These are phyloP conservation scores for Sceloporus undulatus DNA, from an alignment of 2,113 vertebrate species.

Conservation along the genomic window DNA sequence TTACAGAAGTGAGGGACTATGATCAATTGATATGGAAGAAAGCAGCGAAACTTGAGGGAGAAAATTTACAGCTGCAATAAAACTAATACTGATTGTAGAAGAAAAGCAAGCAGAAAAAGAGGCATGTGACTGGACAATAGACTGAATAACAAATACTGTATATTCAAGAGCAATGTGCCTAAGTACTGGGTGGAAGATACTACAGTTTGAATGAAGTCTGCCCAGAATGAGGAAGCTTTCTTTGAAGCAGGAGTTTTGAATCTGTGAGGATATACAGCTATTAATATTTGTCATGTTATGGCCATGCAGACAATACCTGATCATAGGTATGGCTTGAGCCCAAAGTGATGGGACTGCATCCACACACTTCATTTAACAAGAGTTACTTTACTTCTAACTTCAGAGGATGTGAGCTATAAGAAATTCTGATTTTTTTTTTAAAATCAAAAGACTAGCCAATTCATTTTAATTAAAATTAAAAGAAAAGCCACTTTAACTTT, in stretches of 20 bases:
- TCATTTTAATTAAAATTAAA: constrained; percentile 75
- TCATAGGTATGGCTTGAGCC: not conserved
- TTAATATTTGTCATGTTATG: not conserved
- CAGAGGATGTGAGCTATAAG: fast-evolving
- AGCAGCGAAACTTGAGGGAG: not conserved
- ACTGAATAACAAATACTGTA: not conserved
- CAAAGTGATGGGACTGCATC: not conserved
- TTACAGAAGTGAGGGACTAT: not conserved
- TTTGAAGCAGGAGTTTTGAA: not conserved
- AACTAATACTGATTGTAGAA: not conserved
- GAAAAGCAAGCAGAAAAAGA: not conserved
- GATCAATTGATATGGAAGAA: not conserved
- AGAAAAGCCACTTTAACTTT: constrained; percentile 75
- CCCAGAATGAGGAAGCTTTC: not conserved
- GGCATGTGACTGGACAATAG: not conserved
- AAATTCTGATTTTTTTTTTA: constrained; percentile 5
- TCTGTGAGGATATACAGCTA: fast-evolving
- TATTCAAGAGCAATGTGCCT: not conserved
- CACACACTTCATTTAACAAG: not conserved
- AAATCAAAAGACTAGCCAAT: constrained; percentile 59
- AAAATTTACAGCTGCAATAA: not conserved
- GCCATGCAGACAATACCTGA: not conserved
- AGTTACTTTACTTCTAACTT: not conserved
- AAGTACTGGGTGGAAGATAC: not conserved
- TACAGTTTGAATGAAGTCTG: not conserved